Base-by-base conservation (phyloP, 2,888 invertebrate genomes). In the Cantharis flavilabris region DNA sequence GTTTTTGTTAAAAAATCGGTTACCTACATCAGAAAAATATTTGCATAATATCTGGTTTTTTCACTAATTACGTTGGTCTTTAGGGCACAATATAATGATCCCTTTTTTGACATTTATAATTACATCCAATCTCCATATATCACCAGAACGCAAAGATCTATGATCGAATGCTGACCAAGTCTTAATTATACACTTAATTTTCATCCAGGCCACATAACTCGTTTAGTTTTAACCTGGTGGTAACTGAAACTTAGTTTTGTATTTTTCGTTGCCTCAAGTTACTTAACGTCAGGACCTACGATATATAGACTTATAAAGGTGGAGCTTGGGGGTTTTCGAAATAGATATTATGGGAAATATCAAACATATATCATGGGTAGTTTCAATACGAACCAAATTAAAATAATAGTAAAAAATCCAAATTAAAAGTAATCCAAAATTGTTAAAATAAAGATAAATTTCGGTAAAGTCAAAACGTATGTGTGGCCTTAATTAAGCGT, bases 281-380 rank as follows among this genome's bases (percentile, higher is more conserved):
- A 72, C 67, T 26, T 71, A 65, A 80, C 77, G 84, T 84, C 85
- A 82, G 77, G 69, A 76, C 49, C 75, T 63, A 82, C 82, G 80
- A 85, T 83, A 84, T 85, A 85, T 84, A 83, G 84, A 85, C 83
- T 82, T 82, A 84, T 85, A 85, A 85, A 84, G 85, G 85, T 80
- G 83, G 82, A 76, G 80, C 76, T 80, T 77, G 65, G 26, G 77
- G 78, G 72, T 62, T 78, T 74, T 76, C 73, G 76, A 80, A 79
- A 79, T 73, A 80, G 72, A 73, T 75, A 72, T 79, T 75, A 72
- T 69, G 72, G 73, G 30, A 76, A 76, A 78, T 72, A 20, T 71
- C 72, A 33, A 14, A 30, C 76, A 67, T 73, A 70, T 70, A 76
- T 76, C 73, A 73, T 69, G 62, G 30, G n/a, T 28, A 18, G 14